These are phyloP conservation scores for Branchinecta sandiegonensis DNA, from an alignment of 2,888 invertebrate species.

Conservation along the genomic window DNA sequence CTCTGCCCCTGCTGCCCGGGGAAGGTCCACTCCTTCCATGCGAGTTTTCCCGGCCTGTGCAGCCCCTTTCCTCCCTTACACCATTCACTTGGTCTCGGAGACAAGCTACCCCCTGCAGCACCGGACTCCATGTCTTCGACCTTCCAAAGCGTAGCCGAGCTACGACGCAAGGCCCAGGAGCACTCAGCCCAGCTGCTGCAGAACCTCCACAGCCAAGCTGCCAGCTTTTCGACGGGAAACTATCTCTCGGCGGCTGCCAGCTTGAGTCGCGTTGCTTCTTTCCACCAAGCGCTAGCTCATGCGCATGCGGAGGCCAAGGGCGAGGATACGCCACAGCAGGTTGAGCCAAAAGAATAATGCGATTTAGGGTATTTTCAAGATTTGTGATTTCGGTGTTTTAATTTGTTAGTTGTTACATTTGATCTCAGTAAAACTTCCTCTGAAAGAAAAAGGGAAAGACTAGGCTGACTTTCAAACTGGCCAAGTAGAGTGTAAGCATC, in stretches of 20 bases:
- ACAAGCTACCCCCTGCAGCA: slow-evolving; percentile 19
- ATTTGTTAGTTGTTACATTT: too few relatives aligned
- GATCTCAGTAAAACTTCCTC: too few relatives aligned
- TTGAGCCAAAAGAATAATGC: too few relatives aligned
- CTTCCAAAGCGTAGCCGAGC: slow-evolving; percentile 64
- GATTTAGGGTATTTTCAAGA: too few relatives aligned
- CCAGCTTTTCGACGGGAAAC: slow-evolving; percentile 39
- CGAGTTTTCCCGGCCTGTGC: slow-evolving; percentile 20
- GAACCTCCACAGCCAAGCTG: slow-evolving; percentile 49
- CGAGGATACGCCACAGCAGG: too few relatives aligned
- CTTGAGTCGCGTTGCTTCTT: slow-evolving; percentile 3
- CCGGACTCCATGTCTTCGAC: slow-evolving; percentile 30
- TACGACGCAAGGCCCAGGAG: slow-evolving; percentile 82
- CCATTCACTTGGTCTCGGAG: slow-evolving; percentile 19
- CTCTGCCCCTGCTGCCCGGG: slow-evolving; percentile 55
- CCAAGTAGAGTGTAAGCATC: too few relatives aligned
- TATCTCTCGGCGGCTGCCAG: neutral
- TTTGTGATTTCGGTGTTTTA: too few relatives aligned
- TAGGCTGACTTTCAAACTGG: too few relatives aligned
- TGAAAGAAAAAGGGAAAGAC: too few relatives aligned
- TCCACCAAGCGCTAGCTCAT: neutral
- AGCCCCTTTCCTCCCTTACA: slow-evolving; percentile 22
- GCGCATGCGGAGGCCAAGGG: neutral
- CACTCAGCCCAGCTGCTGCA: slow-evolving; percentile 77
- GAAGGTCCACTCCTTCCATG: slow-evolving; percentile 39